phyloP scores from a whole-genome alignment of 2,888 invertebrate species.

The Lottia scabra region DNA sequence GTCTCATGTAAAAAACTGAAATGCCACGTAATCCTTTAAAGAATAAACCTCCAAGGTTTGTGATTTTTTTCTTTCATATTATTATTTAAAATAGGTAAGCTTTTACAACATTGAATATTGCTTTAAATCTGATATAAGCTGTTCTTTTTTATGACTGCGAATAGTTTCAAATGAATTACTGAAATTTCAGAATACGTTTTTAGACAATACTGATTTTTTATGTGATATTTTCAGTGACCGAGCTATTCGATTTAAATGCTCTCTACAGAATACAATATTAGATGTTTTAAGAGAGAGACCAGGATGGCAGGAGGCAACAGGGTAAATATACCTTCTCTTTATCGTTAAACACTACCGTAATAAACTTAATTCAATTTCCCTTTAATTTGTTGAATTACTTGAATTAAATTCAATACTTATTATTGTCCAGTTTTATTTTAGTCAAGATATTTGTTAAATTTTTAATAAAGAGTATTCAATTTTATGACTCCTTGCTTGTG shows the following conservation, averaged over 20 bases:
- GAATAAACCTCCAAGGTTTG: not conserved
- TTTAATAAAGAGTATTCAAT: too few species aligned
- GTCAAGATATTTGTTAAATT: too few species aligned
- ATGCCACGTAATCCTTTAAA: not conserved
- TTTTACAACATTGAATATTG: too few species aligned
- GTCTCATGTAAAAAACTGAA: not conserved
- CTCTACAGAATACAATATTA: conserved; percentile 66
- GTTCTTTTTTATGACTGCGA: not conserved
- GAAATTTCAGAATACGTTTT: not conserved
- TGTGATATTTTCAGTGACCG: conserved; percentile 43
- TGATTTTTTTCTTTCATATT: not conserved
- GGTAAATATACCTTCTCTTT: conserved; percentile 41
- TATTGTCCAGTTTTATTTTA: too few species aligned
- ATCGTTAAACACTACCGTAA: too few species aligned
- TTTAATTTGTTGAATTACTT: too few species aligned
- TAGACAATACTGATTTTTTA: not conserved
- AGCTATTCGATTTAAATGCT: conserved; percentile 65
- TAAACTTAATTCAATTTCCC: too few species aligned
- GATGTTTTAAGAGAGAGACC: conserved; percentile 66
- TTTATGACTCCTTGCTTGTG: too few species aligned
- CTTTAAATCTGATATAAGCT: too few species aligned
- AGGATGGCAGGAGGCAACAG: conserved; percentile 68
- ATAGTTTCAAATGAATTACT: not conserved
- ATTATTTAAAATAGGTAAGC: too few species aligned
- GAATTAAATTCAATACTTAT: too few species aligned